These are phyloP conservation scores for Tipula unca DNA, from an alignment of 2,888 invertebrate genomes.

Conservation along the genomic window DNA sequence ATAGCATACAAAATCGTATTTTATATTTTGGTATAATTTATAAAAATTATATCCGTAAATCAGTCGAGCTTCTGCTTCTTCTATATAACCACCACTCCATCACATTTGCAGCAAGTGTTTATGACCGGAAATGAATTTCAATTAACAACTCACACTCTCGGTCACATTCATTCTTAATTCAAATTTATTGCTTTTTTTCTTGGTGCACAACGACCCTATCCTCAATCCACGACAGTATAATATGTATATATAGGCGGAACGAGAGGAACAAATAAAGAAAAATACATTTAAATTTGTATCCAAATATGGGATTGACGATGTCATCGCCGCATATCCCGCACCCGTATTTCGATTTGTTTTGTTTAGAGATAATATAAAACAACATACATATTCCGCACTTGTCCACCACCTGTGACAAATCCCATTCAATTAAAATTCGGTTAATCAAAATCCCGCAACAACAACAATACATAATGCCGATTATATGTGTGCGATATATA, in stretches of 20 bases:
- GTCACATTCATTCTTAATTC: not conserved
- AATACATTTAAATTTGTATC: not conserved
- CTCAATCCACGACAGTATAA: not conserved
- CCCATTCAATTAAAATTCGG: not conserved
- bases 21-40: too few species aligned
- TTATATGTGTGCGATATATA: too few species aligned
- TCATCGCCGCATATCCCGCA: not conserved
- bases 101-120: not conserved
- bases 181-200: too few species aligned
- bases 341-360: not conserved
- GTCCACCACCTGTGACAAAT: slow-evolving; percentile 8
- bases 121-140: not conserved
- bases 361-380: not conserved
- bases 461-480: not conserved
- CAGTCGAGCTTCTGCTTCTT: not conserved
- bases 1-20: too few species aligned
- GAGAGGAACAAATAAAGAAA: not conserved
- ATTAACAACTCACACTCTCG: not conserved
- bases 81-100: not conserved
- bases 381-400: not conserved
- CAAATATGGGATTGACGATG: not conserved
- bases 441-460: not conserved
- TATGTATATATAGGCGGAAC: too few species aligned
- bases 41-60: not conserved
- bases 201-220: not conserved